Base-by-base conservation (phyloP, 1,140 invertebrate species). In the Zaprionus ornatus region DNA sequence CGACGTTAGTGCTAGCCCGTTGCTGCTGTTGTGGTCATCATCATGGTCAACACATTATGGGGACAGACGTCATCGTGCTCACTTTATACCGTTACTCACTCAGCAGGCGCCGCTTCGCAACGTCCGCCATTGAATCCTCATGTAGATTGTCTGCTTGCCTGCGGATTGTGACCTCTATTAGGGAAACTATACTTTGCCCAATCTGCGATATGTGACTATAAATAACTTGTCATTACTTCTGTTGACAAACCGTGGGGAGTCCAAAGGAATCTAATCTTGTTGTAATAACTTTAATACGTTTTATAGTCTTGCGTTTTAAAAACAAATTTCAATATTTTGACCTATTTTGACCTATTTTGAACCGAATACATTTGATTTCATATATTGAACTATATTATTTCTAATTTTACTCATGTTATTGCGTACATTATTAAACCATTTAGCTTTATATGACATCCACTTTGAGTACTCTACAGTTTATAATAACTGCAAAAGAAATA, bases 91-190 rank as follows among this genome's bases (percentile, higher is more conserved):
- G 37, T 60, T 21, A 15, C 7, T 29, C 35, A 12, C 45, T 9
- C 52, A 55, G 52, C 25, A 29, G 52, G 52, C 52, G 25, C 17
- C 25, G 45, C 40, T 5, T 6, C 37, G 42, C 37, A 19, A 1
- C 4, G 17, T 25, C 50, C 10, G 29, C n/a, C 32, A 12, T 7
- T 17, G 29, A 23, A 48, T 66, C n/a, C 9, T 57, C 19, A 7
- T 56, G 21, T 55, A 52, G 29, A 29, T 45, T 54, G 32, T 40
- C 15, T n/a, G 35, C 55, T 64, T 64, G 40, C 63, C 40, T 50
- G 67, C 27, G 55, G 64, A 67, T 68, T 68, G 56, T 68, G 64
- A 37, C 56, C 65, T 61, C 71, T 50, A 55, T 74, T 37, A 62
- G 25, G 48, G 27, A 9, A 42, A 45, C 37, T 45, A 48, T 68